Percentiles rank a stretch among this genome's conserved stretches.
Evolutionary conservation across 2,113 vertebrate genomes (phyloP).

Genomic region (Campylomormyrus numenius): DNA sequence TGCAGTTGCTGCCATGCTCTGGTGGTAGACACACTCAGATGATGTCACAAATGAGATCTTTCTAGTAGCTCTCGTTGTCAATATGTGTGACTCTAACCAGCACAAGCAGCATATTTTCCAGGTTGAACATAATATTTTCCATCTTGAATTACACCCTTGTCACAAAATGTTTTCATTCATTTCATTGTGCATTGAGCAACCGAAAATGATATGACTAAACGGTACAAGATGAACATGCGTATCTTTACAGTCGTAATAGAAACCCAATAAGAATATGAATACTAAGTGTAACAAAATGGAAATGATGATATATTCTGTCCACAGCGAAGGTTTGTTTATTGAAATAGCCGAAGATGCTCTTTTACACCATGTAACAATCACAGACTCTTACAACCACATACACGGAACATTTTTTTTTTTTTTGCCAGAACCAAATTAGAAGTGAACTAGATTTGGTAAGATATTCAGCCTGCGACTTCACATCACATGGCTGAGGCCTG

Average conservation of each 20-base stretch:
- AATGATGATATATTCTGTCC: neutral
- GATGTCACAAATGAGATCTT: neutral
- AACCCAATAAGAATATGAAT: neutral
- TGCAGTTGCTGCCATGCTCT: neutral
- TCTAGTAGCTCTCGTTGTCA: neutral
- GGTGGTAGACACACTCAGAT: neutral
- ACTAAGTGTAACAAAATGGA: neutral
- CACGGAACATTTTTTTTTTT: neutral
- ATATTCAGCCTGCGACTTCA: neutral
- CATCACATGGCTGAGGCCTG: neutral
- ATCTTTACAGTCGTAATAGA: neutral
- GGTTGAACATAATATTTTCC: no score
- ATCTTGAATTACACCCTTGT: no score
- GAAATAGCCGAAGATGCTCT: neutral
- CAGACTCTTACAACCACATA: neutral
- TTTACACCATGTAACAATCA: neutral
- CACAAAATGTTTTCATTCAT: no score
- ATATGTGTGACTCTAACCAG: neutral
- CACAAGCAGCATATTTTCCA: neutral
- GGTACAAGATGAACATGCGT: neutral
- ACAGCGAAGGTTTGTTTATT: neutral
- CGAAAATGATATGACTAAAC: neutral
- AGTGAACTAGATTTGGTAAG: neutral
- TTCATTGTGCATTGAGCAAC: no score
- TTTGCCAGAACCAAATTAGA: neutral